phyloP scores from a whole-genome alignment of 2,888 invertebrate genomes.

The Schizaphis graminum region DNA sequence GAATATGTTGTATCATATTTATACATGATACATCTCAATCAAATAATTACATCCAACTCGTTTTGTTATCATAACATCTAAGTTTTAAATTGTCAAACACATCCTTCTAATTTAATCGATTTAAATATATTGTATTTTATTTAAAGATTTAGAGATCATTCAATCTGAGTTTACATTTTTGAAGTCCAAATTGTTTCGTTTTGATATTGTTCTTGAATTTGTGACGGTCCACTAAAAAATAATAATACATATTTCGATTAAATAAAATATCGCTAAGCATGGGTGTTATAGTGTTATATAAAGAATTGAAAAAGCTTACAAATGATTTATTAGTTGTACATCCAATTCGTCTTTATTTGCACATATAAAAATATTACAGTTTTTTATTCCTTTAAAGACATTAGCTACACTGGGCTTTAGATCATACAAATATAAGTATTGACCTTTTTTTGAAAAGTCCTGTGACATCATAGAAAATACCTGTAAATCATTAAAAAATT shows the following conservation, averaged over 20 bases:
- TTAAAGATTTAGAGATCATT: conserved; percentile 13
- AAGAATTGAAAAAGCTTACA: background rate
- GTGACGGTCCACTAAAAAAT: background rate
- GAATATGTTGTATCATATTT: background rate
- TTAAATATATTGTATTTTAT: background rate
- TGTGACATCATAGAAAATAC: conserved; percentile 81
- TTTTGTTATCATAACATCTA: background rate
- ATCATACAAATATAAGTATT: conserved; percentile 85
- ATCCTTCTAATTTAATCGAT: background rate
- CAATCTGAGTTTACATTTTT: background rate
- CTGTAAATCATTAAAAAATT: conserved; percentile 65
- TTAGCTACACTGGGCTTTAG: conserved; percentile 85
- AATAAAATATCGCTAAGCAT: background rate
- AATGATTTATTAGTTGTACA: conserved; percentile 22
- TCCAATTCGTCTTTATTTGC: conserved; percentile 48
- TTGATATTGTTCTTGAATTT: conserved; percentile 34
- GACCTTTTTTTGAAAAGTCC: conserved; percentile 81
- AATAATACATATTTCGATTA: background rate
- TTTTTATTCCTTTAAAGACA: conserved; percentile 81
- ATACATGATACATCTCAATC: background rate
- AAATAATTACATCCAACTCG: background rate
- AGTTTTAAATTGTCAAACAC: background rate
- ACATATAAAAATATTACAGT: conserved; percentile 37
- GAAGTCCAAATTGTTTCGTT: conserved; percentile 18
- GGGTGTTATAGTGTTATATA: no score